Evolutionary conservation across 2,888 invertebrate genomes (phyloP).

Genomic region (Unio pictorum): DNA sequence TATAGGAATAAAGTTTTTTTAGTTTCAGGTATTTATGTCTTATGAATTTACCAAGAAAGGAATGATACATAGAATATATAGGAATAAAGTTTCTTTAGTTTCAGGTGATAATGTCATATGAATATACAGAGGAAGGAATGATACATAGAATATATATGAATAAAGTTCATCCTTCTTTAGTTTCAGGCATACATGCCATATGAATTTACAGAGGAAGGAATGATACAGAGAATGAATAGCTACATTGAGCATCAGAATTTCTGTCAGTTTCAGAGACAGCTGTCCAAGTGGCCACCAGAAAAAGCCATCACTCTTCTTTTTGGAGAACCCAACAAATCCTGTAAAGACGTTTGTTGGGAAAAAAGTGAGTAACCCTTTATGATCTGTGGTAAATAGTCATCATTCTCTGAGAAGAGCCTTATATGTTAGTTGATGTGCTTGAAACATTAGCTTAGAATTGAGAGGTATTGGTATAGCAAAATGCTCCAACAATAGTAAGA

Average conservation of each 20-base stretch:
- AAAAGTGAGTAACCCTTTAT: constrained; percentile 46
- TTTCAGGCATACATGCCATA: constrained; percentile 68
- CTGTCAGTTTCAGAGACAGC: constrained; percentile 60
- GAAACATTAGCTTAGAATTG: no score
- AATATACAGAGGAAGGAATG: constrained; percentile 68
- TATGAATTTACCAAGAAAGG: constrained; percentile 70
- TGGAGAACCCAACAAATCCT: constrained; percentile 57
- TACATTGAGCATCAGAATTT: constrained; percentile 72
- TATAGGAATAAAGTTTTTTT: no score
- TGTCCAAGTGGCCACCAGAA: constrained; percentile 67
- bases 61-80: no score
- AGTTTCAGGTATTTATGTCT: no score
- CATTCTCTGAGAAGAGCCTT: neutral
- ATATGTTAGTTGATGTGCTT: neutral
- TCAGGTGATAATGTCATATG: constrained; percentile 28
- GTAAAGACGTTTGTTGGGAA: constrained; percentile 65
- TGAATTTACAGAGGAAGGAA: constrained; percentile 71
- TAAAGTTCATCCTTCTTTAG: constrained; percentile 30
- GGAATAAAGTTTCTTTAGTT: constrained; percentile 41
- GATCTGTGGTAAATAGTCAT: neutral
- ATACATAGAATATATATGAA: no score
- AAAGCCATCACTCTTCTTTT: constrained; percentile 50
- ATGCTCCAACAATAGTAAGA: no score
- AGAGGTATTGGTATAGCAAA: no score
- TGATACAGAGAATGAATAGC: constrained; percentile 71